Base-by-base conservation (phyloP, 2,888 invertebrate species). In the Megamerina dolium region DNA sequence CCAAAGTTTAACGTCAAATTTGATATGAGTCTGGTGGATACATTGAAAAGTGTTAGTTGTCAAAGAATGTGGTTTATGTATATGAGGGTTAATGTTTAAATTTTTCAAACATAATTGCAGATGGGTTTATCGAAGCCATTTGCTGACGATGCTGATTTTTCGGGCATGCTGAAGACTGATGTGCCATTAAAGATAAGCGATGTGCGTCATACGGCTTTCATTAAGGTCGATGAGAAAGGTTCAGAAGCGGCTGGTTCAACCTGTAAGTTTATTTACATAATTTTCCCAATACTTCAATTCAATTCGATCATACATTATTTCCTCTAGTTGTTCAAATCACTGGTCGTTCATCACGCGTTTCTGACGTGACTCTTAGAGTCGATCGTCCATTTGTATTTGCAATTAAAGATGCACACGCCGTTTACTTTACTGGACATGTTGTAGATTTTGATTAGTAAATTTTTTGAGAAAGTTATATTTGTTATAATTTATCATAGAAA, bases 171-270 rank as follows among this genome's bases (percentile, higher is more conserved):
- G 29, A 70, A 77, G 10, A 34, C 26, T 57, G 54, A 4, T 0
- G 73, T 75, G 45, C 57, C 59, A 0, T 58, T 89, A 10, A 70
- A 60, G 39, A 82, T 89, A 1, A 80, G 80, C 31, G 79, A 83
- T 60, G 84, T 83, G 2, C 65, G 87, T 3, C 90, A 90, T 61
- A 90, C 89, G 63, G 86, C 87, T 0, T 87, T 83, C 61, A 83
- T 90, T 54, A 85, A 87, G 61, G 86, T 89, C 1, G 85, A 87
- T 63, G 90, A 90, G 62, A 84, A 87, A 63, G 89, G 90, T 1
- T 83, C 85, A 2, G 89, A 89, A 64, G 88, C 89, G 1, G 85
- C 88, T 18, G 88, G 87, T 1, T 87, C 85, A 26, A 86, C 87
- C 36, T 41, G 55, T 57, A 49, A 49, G 40, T 30, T 26, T 14